These are phyloP conservation scores for Phyllotreta striolata DNA, from an alignment of 2,888 invertebrate species.

Conservation along the genomic window DNA sequence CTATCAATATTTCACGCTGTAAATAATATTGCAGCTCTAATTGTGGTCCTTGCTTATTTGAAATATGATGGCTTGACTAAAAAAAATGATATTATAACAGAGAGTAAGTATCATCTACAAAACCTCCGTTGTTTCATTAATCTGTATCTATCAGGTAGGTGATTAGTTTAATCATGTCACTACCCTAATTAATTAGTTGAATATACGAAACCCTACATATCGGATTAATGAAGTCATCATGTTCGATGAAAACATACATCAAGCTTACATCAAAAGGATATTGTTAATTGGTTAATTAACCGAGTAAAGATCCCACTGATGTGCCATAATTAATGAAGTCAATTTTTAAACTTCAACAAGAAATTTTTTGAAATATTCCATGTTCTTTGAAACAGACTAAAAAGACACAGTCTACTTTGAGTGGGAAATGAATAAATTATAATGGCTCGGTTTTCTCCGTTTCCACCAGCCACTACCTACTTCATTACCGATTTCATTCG, in stretches of 20 bases:
- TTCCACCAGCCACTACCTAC: constrained; percentile 17
- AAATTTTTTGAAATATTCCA: too few relatives aligned
- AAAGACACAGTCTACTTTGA: constrained; percentile 13
- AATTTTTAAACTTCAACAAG: too few relatives aligned
- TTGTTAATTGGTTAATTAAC: not conserved
- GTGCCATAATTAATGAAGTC: too few relatives aligned
- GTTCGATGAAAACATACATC: constrained; percentile 12
- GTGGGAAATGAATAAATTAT: constrained; percentile 26
- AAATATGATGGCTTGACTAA: not conserved
- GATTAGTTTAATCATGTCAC: constrained; percentile 15
- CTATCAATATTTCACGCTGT: too few relatives aligned
- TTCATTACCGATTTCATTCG: constrained; percentile 12
- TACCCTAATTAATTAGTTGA: not conserved
- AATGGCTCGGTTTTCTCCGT: constrained; percentile 9
- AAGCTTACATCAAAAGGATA: constrained; percentile 13
- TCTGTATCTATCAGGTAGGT: constrained; percentile 6
- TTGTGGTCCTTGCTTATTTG: too few relatives aligned
- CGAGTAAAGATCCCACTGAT: too few relatives aligned
- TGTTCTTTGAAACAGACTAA: not conserved
- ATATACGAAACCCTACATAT: constrained; percentile 8
- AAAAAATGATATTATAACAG: not conserved
- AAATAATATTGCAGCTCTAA: too few relatives aligned
- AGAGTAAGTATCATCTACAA: not conserved
- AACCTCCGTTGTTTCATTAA: not conserved
- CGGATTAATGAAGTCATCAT: constrained; percentile 15